Percentiles rank a stretch among this genome's conserved stretches.
These are phyloP conservation scores for Hemithea aestivaria DNA, from an alignment of 2,888 invertebrate species.

Conservation along the genomic window DNA sequence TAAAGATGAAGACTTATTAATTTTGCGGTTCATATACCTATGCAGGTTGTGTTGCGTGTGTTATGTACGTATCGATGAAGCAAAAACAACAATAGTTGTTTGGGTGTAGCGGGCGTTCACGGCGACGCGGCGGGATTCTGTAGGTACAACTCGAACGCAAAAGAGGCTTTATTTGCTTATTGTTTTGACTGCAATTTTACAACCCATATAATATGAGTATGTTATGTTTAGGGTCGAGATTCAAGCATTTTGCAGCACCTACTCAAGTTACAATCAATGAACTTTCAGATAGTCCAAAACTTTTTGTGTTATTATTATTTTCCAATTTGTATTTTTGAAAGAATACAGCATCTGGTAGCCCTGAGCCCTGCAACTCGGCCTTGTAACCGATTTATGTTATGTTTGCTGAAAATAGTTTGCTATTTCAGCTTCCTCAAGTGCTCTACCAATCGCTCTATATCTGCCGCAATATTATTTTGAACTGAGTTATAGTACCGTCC, in stretches of 20 bases:
- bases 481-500: no score
- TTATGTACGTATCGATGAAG: conserved; percentile 16
- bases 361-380: conserved; percentile 8
- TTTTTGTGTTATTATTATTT: no score
- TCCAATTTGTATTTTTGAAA: no score
- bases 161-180: conserved; percentile 15
- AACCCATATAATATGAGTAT: no score
- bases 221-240: no score
- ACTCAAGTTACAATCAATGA: no score
- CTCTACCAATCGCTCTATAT: conserved; percentile 11
- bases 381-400: conserved; percentile 18
- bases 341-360: no score
- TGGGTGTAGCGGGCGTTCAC: conserved; percentile 25
- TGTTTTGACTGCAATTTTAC: conserved; percentile 23
- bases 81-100: conserved; percentile 42
- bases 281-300: no score
- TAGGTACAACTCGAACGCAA: conserved; percentile 10
- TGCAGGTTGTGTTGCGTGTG: conserved; percentile 16
- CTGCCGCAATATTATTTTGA: neutral
- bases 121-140: conserved; percentile 7
- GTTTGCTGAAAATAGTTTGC: conserved; percentile 19
- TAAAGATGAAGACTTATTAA: conserved; percentile 11
- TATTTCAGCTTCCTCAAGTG: conserved; percentile 17
- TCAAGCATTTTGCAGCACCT: no score
- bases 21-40: conserved; percentile 7